Base-by-base conservation (phyloP, 2,113 vertebrate species). In the Silurus meridionalis region DNA sequence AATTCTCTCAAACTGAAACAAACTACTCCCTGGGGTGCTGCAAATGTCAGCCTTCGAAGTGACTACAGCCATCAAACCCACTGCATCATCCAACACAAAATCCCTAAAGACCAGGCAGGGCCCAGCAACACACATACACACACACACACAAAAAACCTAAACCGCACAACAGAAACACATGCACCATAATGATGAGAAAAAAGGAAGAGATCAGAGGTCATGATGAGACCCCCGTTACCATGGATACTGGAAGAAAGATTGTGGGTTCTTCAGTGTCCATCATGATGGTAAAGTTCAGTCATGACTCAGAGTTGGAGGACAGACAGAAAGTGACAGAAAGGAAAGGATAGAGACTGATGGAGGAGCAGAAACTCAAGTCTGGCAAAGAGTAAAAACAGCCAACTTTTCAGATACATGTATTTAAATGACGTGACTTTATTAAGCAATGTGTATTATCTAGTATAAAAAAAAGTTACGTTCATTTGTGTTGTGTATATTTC, bases 11-110 rank as follows among this genome's bases (percentile, higher is more conserved):
- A 64, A 83, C 53, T 81, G 79, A 86, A 71, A 87, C 58, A 77
- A 86, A 83, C 25, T 64, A 25, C 79, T 53, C 80, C 71, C 58
- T n/a, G 60, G 71, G 60, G 85, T 77, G 61, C 60, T 81, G 55
- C 77, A 86, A 86, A 86, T 81, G 78, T 81, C 85, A 86, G 75
- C 64, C 71, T 61, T 87, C 67, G 25, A 74, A 82, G 55, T 66
- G 80, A 77, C 58, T 83, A 83, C 48, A 66, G 71, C 57, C 80
- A 78, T 83, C 80, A 87, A 75, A 87, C 57, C 55, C 58, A 64
- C 57, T 66, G 58, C 25, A 83, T 83, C 80, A 66, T 67, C 80
- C 85, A 77, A 50, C 71, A 57, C n/a, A 46, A 19, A 55, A 28
- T 48, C 67, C 52, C 80, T 10, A 28, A 52, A 88, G 78, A 82